These are phyloP conservation scores for Clarias fuscus DNA, from an alignment of 2,797 vertebrate species.

Conservation along the genomic window DNA sequence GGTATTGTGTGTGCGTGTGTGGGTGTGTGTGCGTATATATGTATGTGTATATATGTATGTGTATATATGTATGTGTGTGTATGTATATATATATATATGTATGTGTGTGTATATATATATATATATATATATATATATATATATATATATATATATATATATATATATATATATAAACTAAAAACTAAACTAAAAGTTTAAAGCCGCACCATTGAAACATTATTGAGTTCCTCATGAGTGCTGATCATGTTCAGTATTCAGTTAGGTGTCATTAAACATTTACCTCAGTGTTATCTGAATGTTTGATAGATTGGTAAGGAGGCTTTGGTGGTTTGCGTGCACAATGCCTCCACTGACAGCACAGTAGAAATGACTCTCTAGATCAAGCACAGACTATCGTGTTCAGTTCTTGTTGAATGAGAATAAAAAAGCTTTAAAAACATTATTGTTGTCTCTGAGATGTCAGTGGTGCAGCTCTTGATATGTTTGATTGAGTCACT, in stretches of 20 bases:
- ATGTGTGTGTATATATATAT: too few relatives aligned
- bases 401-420: background rate
- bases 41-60: too few relatives aligned
- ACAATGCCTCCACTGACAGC: background rate
- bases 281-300: background rate
- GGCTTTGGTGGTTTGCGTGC: background rate
- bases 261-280: background rate
- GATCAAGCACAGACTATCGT: background rate
- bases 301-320: background rate
- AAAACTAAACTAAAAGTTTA: background rate
- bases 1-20: too few relatives aligned
- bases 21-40: too few relatives aligned
- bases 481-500: background rate
- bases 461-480: background rate
- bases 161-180: too few relatives aligned
- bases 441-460: background rate
- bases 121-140: too few relatives aligned
- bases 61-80: too few relatives aligned
- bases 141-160: too few relatives aligned
- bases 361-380: background rate
- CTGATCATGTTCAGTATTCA: background rate
- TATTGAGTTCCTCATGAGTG: background rate
- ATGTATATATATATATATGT: too few relatives aligned
- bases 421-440: background rate
- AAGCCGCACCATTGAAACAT: background rate